Conservation (phyloP, 2,113 vertebrate species). For the Clarias magur region DNA sequence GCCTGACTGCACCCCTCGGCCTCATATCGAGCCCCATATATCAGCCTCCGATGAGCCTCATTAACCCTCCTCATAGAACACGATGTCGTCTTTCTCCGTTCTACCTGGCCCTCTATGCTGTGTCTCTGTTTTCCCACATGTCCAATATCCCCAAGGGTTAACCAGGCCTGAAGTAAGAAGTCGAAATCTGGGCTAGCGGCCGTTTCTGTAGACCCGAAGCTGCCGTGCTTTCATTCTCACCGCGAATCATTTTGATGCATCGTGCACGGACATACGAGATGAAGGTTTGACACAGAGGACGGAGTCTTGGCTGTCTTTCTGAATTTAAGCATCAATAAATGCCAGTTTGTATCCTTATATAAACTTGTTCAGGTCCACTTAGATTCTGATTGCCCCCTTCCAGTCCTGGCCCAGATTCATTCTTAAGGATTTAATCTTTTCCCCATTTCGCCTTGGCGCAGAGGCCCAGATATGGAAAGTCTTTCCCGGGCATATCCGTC, state of each 20-base stretch:
- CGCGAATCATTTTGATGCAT: not conserved
- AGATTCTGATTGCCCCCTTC: constrained; percentile 13
- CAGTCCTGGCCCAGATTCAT: not conserved
- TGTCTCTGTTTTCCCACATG: constrained; percentile 30
- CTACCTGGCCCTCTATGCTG: constrained; percentile 25
- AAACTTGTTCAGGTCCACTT: constrained; percentile 9
- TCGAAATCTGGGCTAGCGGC: constrained; percentile 15
- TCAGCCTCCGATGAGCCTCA: constrained; percentile 51
- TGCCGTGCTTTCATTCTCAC: not conserved
- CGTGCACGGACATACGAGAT: not conserved
- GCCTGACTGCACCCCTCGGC: constrained; percentile 23
- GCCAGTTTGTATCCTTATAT: not conserved
- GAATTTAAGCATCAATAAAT: not conserved
- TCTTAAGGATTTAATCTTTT: constrained; percentile 30
- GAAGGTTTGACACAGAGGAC: not conserved
- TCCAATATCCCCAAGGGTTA: constrained; percentile 27
- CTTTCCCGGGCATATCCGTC: constrained; percentile 61
- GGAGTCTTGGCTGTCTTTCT: not conserved
- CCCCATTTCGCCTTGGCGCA: constrained; percentile 8
- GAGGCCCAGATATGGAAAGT: constrained; percentile 49
- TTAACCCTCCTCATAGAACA: constrained; percentile 55
- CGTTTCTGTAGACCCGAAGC: not conserved
- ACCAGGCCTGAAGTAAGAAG: constrained; percentile 7
- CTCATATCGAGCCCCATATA: constrained; percentile 42
- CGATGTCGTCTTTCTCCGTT: constrained; percentile 40